Base-by-base conservation (phyloP, 2,797 vertebrate species). In the Huso huso region DNA sequence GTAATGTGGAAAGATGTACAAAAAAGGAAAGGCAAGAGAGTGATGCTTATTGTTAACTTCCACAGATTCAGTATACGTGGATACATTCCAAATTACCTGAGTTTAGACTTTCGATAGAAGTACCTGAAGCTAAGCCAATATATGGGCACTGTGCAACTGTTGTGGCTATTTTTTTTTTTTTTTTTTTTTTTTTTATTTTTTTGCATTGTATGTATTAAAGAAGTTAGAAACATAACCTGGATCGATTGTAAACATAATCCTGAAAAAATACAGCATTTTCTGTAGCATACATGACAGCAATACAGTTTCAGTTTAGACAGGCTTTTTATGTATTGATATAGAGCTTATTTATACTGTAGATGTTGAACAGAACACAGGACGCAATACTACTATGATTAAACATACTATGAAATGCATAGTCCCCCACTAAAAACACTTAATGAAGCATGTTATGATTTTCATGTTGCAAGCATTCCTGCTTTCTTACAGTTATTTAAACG, bases 271-370 rank as follows among this genome's bases (percentile, higher is more conserved):
- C 88, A 91, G 87, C 88, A 87, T 87, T 37, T 37, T 37, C 86
- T 86, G 84, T 87, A 86, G 83, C 77, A 88, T 89, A 92, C 84
- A 73, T 77, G 85, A 93, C 87, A 93, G 88, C 88, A 91, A 90
- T 89, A 92, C 87, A 82, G 86, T 85, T 89, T 83, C 85, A 85
- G 87, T 82, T 84, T 82, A 90, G 89, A 92, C 91, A 90, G 92
- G 91, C 89, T 81, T 73, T 69, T 75, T 71, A n/a, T 12, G n/a
- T 59, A 80, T 81, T 77, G 77, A 87, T 78, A 88, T 71, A 91
- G 87, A 95, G 93, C 93, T 95, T 96, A 97, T 95, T 95, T 86
- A 92, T 94, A 94, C 91, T 93, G 93, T 91, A 89, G 85, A 87
- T 88, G 89, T 86, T 83, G 82, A 91, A 92, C 85, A 83, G 85